Conservation (phyloP, 2,113 vertebrate species). For the Taurulus bubalis region DNA sequence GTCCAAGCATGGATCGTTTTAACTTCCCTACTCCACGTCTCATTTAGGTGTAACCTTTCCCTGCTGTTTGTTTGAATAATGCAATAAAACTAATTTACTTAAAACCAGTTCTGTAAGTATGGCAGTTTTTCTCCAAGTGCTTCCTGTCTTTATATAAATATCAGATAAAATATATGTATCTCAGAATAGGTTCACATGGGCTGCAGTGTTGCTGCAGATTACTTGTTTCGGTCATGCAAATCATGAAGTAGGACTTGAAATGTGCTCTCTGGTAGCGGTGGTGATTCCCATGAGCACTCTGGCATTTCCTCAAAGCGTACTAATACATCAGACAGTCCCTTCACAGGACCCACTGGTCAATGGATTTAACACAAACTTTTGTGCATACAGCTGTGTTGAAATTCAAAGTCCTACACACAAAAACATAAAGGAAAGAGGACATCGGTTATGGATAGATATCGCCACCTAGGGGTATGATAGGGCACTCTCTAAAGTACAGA, state of each 20-base stretch:
- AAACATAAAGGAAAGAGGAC: background rate
- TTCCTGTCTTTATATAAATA: background rate
- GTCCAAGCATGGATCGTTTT: background rate
- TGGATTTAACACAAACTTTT: slow-evolving; percentile 69
- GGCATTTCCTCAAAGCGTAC: slow-evolving; percentile 78
- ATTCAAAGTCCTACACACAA: slow-evolving; percentile 22
- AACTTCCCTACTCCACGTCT: background rate
- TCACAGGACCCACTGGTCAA: slow-evolving; percentile 56
- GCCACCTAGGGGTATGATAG: slow-evolving; percentile 60
- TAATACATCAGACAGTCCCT: slow-evolving; percentile 45
- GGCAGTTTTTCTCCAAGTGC: background rate
- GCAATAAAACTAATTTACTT: background rate
- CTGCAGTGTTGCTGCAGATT: background rate
- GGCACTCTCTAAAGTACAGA: background rate
- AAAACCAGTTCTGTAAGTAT: background rate
- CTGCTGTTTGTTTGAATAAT: background rate
- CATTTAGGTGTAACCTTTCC: background rate
- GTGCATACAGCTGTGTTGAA: slow-evolving; percentile 57
- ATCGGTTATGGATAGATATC: background rate
- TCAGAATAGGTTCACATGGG: background rate
- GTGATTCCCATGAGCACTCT: slow-evolving; percentile 62
- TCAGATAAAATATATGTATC: background rate
- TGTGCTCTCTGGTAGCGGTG: slow-evolving; percentile 52
- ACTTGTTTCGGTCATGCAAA: slow-evolving; percentile 43
- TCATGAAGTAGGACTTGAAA: slow-evolving; percentile 35